These are phyloP conservation scores for Sterrhoptilus dennistouni DNA, from an alignment of 2,113 vertebrate species.

Conservation along the genomic window DNA sequence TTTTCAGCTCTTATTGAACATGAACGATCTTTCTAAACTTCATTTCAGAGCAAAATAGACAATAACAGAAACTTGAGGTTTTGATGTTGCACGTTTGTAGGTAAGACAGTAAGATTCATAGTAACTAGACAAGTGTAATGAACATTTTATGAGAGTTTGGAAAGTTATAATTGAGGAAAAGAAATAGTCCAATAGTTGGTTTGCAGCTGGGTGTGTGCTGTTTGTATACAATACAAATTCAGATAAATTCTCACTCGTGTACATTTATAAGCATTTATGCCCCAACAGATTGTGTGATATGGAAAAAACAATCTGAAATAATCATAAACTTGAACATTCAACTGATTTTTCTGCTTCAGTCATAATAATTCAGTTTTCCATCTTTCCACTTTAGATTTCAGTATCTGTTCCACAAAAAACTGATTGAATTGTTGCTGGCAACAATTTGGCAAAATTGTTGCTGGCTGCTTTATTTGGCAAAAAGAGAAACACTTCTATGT, in stretches of 20 bases:
- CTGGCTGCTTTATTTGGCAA: not conserved
- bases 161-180: not conserved
- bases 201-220: not conserved
- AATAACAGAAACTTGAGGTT: not conserved
- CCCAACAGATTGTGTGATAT: not conserved
- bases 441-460: too few species aligned
- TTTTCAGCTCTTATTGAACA: not conserved
- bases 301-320: not conserved
- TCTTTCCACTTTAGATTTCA: not conserved
- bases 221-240: not conserved
- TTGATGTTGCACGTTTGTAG: not conserved
- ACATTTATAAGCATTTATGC: not conserved
- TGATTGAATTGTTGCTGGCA: not conserved
- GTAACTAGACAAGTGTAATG: not conserved
- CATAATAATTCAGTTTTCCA: not conserved
- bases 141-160: not conserved
- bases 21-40: not conserved
- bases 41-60: not conserved
- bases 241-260: not conserved
- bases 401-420: not conserved
- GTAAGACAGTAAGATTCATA: not conserved
- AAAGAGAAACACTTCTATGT: not conserved
- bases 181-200: not conserved
- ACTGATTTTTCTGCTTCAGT: not conserved
- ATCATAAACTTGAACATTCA: not conserved